phyloP scores from a whole-genome alignment of 2,113 vertebrate species.

The Otis tarda region DNA sequence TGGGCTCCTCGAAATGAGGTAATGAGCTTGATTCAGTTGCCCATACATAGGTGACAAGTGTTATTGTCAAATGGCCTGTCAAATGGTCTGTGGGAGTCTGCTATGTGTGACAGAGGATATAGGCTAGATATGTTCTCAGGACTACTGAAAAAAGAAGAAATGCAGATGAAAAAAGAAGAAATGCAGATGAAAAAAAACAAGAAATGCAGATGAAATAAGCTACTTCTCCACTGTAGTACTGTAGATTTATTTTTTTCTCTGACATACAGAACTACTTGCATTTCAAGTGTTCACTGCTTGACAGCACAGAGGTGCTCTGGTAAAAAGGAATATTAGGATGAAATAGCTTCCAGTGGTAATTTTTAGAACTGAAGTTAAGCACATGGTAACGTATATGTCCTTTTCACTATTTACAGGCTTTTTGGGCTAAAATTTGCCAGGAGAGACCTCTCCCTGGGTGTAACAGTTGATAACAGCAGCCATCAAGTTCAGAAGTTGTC shows the following conservation, averaged over 20 bases:
- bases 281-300: background rate
- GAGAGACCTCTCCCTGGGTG: background rate
- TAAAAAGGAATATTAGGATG: background rate
- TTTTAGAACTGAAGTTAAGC: background rate
- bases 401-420: background rate
- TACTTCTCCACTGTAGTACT: background rate
- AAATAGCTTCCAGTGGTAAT: background rate
- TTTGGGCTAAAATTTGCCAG: background rate
- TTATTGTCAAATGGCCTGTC: background rate
- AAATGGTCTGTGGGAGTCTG: background rate
- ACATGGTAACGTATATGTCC: background rate
- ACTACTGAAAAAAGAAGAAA: background rate
- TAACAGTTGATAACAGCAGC: background rate
- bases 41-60: background rate
- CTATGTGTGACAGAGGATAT: background rate
- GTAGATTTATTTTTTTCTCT: background rate
- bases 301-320: background rate
- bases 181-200: background rate
- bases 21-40: background rate
- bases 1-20: background rate
- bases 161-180: background rate
- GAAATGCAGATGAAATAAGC: background rate
- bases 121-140: background rate
- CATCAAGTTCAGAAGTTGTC: background rate
- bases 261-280: background rate